Conservation (phyloP, 2,888 invertebrate genomes). For the Limnephilus rhombicus region DNA sequence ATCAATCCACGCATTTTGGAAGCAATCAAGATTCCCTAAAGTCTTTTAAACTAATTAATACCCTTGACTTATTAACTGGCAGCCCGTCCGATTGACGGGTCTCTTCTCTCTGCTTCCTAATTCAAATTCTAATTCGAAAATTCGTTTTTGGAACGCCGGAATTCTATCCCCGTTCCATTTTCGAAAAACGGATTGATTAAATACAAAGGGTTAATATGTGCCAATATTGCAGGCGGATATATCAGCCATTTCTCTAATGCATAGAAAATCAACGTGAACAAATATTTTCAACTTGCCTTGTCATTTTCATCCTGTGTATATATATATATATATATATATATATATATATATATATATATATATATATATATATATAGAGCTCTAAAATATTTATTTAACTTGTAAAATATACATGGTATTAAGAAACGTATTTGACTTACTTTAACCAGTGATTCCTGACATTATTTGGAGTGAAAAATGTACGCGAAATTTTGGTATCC, state of each 20-base stretch:
- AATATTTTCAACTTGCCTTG: not conserved
- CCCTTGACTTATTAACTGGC: slow-evolving; percentile 46
- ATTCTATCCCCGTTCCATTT: slow-evolving; percentile 43
- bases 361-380: too few species aligned
- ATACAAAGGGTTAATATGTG: not conserved
- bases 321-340: too few species aligned
- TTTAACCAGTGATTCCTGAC: too few species aligned
- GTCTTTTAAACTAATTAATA: slow-evolving; percentile 17
- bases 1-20: not conserved
- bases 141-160: slow-evolving; percentile 57
- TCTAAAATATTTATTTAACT: not conserved
- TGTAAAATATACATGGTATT: not conserved
- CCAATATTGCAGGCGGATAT: not conserved
- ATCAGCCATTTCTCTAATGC: not conserved
- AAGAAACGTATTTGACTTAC: too few species aligned
- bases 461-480: too few species aligned
- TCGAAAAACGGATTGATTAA: slow-evolving; percentile 46
- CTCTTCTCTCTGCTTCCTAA: not conserved
- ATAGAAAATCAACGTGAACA: too few species aligned
- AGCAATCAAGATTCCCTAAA: not conserved
- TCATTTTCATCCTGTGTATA: not conserved
- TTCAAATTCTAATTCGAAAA: slow-evolving; percentile 59
- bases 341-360: too few species aligned
- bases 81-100: slow-evolving; percentile 50
- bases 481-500: too few species aligned